Evolutionary conservation across 2,888 invertebrate species (phyloP).

Genomic region (Sinopyrophorus schimmeli): DNA sequence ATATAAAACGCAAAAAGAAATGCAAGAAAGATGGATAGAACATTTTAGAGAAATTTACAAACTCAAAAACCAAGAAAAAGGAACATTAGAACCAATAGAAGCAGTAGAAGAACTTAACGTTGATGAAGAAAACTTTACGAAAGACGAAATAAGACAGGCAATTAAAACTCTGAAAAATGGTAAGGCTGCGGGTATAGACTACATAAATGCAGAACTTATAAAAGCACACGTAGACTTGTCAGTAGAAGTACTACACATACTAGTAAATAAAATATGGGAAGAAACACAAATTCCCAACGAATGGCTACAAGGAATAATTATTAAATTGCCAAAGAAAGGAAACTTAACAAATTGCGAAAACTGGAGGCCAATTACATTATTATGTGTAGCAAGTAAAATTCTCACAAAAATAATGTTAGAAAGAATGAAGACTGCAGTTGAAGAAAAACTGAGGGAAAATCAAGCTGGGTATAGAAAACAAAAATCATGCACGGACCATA

Average conservation of each 20-base stretch:
- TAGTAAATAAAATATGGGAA: slow-evolving; percentile 4
- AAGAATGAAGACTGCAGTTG: too few species aligned
- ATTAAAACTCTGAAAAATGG: slow-evolving; percentile 1
- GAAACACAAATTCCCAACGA: too few species aligned
- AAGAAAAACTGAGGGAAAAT: too few species aligned
- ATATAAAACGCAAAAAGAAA: slow-evolving; percentile 6
- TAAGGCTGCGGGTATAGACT: neutral
- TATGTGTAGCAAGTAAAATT: too few species aligned
- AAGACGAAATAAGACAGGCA: slow-evolving; percentile 3
- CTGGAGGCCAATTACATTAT: too few species aligned
- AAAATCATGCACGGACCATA: too few species aligned
- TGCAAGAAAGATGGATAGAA: too few species aligned
- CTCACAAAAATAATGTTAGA: too few species aligned
- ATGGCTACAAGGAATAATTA: too few species aligned
- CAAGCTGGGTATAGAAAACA: too few species aligned
- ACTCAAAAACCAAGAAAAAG: slow-evolving; percentile 4
- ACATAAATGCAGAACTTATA: slow-evolving; percentile 5
- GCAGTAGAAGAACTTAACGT: slow-evolving; percentile 1
- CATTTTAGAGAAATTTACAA: slow-evolving; percentile 3
- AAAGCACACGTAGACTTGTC: slow-evolving; percentile 4
- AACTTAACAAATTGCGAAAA: too few species aligned
- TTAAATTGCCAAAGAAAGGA: too few species aligned
- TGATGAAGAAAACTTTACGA: slow-evolving; percentile 1
- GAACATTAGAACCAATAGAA: slow-evolving; percentile 1
- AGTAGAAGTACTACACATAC: slow-evolving; percentile 1